phyloP scores from a whole-genome alignment of 2,797 vertebrate genomes.

The Intellagama lesueurii region DNA sequence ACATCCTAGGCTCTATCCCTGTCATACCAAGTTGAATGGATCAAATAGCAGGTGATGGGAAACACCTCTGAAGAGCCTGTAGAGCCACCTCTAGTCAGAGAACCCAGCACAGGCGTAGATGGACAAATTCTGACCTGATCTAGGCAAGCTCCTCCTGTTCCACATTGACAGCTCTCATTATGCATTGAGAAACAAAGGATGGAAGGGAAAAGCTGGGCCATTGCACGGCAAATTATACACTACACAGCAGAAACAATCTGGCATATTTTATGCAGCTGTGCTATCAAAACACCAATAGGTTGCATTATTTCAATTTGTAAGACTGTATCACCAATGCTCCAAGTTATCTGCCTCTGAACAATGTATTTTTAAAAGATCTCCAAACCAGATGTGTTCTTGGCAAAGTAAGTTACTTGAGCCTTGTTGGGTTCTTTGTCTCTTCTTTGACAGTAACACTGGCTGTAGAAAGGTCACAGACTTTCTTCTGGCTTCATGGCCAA shows the following conservation, averaged over 20 bases:
- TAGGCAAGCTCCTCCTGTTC: too few relatives aligned
- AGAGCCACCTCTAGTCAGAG: not conserved
- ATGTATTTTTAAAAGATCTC: conserved; percentile 54
- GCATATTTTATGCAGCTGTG: conserved; percentile 21
- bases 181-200: conserved; percentile 24
- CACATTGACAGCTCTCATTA: not conserved
- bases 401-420: conserved; percentile 53
- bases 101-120: not conserved
- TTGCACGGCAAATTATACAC: conserved; percentile 10
- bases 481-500: conserved; percentile 67
- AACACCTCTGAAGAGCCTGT: not conserved
- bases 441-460: conserved; percentile 45
- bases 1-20: not conserved
- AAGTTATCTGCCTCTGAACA: conserved; percentile 62
- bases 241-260: conserved; percentile 47
- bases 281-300: not conserved
- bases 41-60: not conserved
- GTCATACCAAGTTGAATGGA: not conserved
- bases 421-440: conserved; percentile 43
- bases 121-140: not conserved
- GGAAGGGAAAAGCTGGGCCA: conserved; percentile 7
- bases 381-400: conserved; percentile 68
- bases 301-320: conserved; percentile 58
- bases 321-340: conserved; percentile 45
- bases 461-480: conserved; percentile 67